These are phyloP conservation scores for Cosmia pyralina DNA, from an alignment of 2,888 invertebrate species.

Conservation along the genomic window DNA sequence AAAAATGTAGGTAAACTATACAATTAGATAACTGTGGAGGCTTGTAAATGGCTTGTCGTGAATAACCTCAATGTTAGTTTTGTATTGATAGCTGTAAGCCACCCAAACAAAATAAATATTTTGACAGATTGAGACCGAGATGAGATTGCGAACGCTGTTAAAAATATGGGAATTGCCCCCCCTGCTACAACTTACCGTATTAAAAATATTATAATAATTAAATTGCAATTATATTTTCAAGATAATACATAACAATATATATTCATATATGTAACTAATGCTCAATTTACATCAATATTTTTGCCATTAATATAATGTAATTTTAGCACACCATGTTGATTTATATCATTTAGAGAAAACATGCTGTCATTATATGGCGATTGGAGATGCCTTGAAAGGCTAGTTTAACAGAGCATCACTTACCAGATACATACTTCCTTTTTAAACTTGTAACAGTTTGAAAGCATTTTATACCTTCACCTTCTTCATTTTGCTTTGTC, in stretches of 20 bases:
- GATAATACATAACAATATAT: slow-evolving; percentile 64
- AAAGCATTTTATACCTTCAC: slow-evolving; percentile 66
- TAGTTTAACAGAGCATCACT: slow-evolving; percentile 12
- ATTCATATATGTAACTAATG: slow-evolving; percentile 57
- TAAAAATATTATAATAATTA: slow-evolving; percentile 59
- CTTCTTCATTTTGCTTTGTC: slow-evolving; percentile 5
- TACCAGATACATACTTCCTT: slow-evolving; percentile 18
- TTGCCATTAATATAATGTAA: slow-evolving; percentile 62
- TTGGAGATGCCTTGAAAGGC: slow-evolving; percentile 25
- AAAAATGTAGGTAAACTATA: too few species aligned
- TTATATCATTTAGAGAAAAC: slow-evolving; percentile 39
- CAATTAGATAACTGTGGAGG: too few species aligned
- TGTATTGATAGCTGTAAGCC: too few species aligned
- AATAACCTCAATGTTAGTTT: too few species aligned
- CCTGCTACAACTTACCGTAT: slow-evolving; percentile 53
- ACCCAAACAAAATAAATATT: too few species aligned
- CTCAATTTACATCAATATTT: slow-evolving; percentile 60
- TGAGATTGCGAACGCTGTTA: too few species aligned
- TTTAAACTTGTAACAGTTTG: slow-evolving; percentile 34
- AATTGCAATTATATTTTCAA: slow-evolving; percentile 64
- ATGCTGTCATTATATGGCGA: slow-evolving; percentile 23
- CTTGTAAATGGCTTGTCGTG: too few species aligned
- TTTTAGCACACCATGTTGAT: slow-evolving; percentile 43
- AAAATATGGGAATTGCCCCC: too few species aligned
- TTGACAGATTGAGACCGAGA: too few species aligned